Evolutionary conservation across 2,797 vertebrate genomes (phyloP).

Genomic region (Momotus momota): DNA sequence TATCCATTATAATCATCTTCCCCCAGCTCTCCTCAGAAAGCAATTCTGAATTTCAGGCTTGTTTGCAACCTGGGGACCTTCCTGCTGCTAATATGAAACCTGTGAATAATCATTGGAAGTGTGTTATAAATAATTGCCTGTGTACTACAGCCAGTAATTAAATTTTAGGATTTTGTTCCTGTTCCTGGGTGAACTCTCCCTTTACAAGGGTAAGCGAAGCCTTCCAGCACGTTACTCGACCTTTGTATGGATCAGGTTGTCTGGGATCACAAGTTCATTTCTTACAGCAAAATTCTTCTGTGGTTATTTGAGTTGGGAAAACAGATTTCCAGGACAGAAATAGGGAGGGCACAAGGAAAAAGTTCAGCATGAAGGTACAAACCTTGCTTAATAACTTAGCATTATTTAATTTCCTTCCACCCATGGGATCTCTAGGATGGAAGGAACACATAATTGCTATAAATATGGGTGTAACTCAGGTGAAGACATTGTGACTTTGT

Average conservation of each 20-base stretch:
- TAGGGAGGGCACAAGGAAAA: neutral
- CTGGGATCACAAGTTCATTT: neutral
- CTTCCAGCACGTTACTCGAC: neutral
- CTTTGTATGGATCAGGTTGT: slow-evolving; percentile 14
- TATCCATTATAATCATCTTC: slow-evolving; percentile 23
- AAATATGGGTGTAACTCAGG: neutral
- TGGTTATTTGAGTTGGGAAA: neutral
- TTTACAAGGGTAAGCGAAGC: neutral
- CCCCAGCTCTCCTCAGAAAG: neutral
- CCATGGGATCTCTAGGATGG: neutral
- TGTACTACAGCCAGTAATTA: slow-evolving; percentile 61
- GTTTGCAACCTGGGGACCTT: slow-evolving; percentile 10
- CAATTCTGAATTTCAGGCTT: slow-evolving; percentile 20
- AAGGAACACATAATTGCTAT: neutral
- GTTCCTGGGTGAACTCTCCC: neutral
- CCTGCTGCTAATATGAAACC: neutral
- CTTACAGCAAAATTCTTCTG: neutral
- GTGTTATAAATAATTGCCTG: slow-evolving; percentile 62
- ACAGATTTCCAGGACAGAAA: neutral
- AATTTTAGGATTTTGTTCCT: slow-evolving; percentile 28
- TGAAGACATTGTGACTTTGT: neutral
- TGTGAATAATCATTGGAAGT: slow-evolving; percentile 58
- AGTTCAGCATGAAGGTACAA: slow-evolving; percentile 34
- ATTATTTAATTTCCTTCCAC: neutral
- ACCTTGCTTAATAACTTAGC: neutral